Conservation (phyloP, 2,797 vertebrate species). For the Ctenopoma multispine region DNA sequence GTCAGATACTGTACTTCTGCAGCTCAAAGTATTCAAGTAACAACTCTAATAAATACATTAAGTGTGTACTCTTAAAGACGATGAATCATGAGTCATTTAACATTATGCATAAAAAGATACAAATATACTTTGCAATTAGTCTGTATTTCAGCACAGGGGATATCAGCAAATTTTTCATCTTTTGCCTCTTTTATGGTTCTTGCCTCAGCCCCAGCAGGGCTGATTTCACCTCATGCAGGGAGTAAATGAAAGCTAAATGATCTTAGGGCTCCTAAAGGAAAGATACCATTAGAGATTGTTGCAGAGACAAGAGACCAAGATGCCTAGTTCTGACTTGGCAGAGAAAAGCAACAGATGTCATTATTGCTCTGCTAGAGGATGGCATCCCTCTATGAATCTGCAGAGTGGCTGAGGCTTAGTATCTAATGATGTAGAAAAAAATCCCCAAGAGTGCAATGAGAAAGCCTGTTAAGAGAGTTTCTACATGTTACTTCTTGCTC, state of each 20-base stretch:
- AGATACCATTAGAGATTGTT: conserved; percentile 70
- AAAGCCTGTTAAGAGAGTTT: conserved; percentile 55
- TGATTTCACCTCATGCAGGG: conserved; percentile 71
- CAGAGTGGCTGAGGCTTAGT: conserved; percentile 50
- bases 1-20: conserved; percentile 17
- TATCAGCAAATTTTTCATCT: conserved; percentile 62
- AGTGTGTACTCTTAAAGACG: conserved; percentile 1
- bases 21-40: conserved; percentile 7
- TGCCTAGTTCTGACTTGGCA: conserved; percentile 54
- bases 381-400: conserved; percentile 46
- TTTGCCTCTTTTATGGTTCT: conserved; percentile 54
- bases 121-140: conserved; percentile 69
- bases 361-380: conserved; percentile 52
- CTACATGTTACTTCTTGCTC: conserved; percentile 36
- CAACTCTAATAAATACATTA: conserved; percentile 23
- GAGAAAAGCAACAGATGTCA: conserved; percentile 72
- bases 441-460: conserved; percentile 49
- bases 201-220: conserved; percentile 57
- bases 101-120: conserved; percentile 44
- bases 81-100: conserved; percentile 55
- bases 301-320: conserved; percentile 54
- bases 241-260: conserved; percentile 80
- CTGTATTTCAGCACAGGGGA: conserved; percentile 58
- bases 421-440: conserved; percentile 74
- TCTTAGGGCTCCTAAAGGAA: conserved; percentile 64